Evolutionary conservation across 2,888 invertebrate species (phyloP).

Genomic region (Ferdinandea cuprea): DNA sequence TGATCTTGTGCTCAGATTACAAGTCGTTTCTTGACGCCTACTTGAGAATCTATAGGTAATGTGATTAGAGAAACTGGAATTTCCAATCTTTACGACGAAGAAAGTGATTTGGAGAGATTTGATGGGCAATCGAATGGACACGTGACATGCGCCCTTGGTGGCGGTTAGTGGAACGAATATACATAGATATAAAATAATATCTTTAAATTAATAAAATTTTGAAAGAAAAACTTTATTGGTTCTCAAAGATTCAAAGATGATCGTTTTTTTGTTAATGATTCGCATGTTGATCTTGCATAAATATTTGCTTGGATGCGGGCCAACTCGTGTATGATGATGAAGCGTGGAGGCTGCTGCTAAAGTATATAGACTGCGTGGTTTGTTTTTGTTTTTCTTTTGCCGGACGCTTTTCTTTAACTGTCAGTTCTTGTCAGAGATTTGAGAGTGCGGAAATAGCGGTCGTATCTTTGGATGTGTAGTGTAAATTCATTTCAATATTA

Average conservation of each 20-base stretch:
- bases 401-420: slow-evolving; percentile 48
- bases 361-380: slow-evolving; percentile 26
- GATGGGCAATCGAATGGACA: slow-evolving; percentile 8
- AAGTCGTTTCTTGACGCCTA: slow-evolving; percentile 62
- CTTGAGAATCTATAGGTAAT: slow-evolving; percentile 48
- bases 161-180: background rate
- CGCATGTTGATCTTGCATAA: slow-evolving; percentile 71
- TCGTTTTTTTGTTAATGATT: slow-evolving; percentile 54
- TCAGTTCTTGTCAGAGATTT: slow-evolving; percentile 23
- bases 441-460: slow-evolving; percentile 44
- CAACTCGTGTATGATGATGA: slow-evolving; percentile 40
- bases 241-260: slow-evolving; percentile 39
- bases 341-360: background rate
- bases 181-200: background rate
- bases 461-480: slow-evolving; percentile 8
- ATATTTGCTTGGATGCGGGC: slow-evolving; percentile 66
- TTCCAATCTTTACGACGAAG: slow-evolving; percentile 8
- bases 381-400: slow-evolving; percentile 18
- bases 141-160: slow-evolving; percentile 32
- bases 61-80: slow-evolving; percentile 32
- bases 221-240: slow-evolving; percentile 43
- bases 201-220: slow-evolving; percentile 19
- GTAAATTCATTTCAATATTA: slow-evolving; percentile 9
- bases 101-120: slow-evolving; percentile 26
- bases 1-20: slow-evolving; percentile 59